Evolutionary conservation across 2,797 vertebrate genomes (phyloP).

Genomic region (Sebastes hopkinsi): DNA sequence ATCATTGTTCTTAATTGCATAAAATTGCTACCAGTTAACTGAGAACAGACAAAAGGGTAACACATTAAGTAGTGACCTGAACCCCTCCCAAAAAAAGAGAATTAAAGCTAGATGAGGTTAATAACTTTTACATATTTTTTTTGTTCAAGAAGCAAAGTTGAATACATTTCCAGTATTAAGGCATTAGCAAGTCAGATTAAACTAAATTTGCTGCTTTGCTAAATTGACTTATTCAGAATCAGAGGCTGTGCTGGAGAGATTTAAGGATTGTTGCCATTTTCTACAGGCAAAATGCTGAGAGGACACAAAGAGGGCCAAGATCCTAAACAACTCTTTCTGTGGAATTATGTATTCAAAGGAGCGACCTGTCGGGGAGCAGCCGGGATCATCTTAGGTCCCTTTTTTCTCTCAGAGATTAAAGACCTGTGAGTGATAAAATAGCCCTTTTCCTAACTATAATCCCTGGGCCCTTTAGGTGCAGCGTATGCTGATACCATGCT

Average conservation of each 20-base stretch:
- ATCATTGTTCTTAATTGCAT: neutral
- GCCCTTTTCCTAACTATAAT: slow-evolving; percentile 62
- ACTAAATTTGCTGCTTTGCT: neutral
- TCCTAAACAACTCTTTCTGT: slow-evolving; percentile 42
- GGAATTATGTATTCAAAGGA: slow-evolving; percentile 61
- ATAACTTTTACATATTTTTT: neutral
- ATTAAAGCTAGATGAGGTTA: slow-evolving; percentile 4
- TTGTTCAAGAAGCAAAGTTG: neutral
- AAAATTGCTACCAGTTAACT: neutral
- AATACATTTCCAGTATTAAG: slow-evolving; percentile 33
- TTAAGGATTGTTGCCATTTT: slow-evolving; percentile 41
- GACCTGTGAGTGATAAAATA: slow-evolving; percentile 65
- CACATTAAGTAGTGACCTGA: neutral
- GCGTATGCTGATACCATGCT: slow-evolving; percentile 59
- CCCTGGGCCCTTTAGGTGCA: slow-evolving; percentile 57
- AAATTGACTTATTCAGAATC: slow-evolving; percentile 18
- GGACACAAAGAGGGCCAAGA: slow-evolving; percentile 31
- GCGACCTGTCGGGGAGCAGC: slow-evolving; percentile 17
- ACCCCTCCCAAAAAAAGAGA: neutral
- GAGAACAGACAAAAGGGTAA: neutral
- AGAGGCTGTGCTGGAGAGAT: slow-evolving; percentile 18
- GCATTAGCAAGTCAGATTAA: slow-evolving; percentile 12
- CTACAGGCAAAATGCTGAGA: slow-evolving; percentile 48
- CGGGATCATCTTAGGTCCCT: slow-evolving; percentile 45
- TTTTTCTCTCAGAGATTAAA: slow-evolving; percentile 43